Percentiles rank a stretch among this genome's conserved stretches.
phyloP scores from a whole-genome alignment of 1,140 invertebrate species.

The Scaptomyza pallida region DNA sequence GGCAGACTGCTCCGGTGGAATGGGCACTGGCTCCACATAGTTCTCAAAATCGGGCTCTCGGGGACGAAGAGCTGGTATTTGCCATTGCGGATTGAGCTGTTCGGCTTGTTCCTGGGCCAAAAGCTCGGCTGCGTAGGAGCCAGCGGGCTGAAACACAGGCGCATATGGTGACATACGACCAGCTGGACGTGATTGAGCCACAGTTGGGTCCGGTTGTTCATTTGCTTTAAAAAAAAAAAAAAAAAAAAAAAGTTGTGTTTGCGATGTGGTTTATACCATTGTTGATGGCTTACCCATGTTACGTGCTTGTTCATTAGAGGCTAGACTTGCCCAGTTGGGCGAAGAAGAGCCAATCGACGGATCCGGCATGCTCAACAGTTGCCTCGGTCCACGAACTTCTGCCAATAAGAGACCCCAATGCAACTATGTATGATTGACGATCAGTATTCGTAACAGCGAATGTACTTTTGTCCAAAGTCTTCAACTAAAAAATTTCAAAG shows the following conservation, averaged over 20 bases:
- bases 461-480: neutral
- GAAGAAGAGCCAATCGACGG: slow-evolving; percentile 47
- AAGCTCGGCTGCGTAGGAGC: slow-evolving; percentile 48
- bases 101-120: slow-evolving; percentile 26
- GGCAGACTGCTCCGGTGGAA: neutral
- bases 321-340: slow-evolving; percentile 46
- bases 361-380: slow-evolving; percentile 33
- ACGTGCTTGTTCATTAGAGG: neutral
- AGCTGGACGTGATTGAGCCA: too few species aligned
- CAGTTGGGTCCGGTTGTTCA: neutral
- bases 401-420: neutral
- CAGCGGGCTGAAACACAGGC: slow-evolving; percentile 41
- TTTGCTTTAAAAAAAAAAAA: neutral
- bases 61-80: neutral
- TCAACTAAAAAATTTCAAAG: neutral
- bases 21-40: neutral
- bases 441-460: neutral
- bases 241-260: too few species aligned
- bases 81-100: slow-evolving; percentile 13
- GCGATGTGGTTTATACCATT: too few species aligned
- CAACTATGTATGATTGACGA: neutral
- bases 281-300: slow-evolving; percentile 9
- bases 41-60: neutral
- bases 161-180: slow-evolving; percentile 53
- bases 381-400: neutral